A percentile compares a stretch with the other conserved stretches of the same genome.
Conservation (phyloP, 2,113 vertebrate genomes). For the Entomyzon cyanotis region DNA sequence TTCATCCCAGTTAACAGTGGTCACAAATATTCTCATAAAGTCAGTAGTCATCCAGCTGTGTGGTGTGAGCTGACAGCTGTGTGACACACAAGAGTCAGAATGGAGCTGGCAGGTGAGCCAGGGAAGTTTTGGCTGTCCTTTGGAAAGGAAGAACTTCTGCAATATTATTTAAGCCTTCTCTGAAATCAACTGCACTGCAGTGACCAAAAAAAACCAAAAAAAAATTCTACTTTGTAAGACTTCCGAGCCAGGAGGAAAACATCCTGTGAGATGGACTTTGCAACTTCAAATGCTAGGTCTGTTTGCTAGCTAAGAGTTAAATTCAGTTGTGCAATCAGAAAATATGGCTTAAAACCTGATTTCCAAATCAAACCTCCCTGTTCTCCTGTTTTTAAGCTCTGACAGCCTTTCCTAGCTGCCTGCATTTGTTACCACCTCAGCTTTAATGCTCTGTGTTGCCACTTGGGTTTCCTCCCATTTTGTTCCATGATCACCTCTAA, state of each 20-base stretch:
- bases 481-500: background rate
- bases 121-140: constrained; percentile 33
- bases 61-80: background rate
- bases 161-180: constrained; percentile 9
- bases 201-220: background rate
- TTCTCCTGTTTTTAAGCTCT: background rate
- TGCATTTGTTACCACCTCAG: background rate
- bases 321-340: constrained; percentile 30
- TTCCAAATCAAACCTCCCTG: background rate
- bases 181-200: constrained; percentile 6
- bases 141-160: constrained; percentile 28
- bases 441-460: background rate
- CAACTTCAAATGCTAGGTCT: background rate
- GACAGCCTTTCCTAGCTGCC: background rate
- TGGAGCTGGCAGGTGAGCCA: constrained; percentile 21
- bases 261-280: background rate
- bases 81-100: background rate
- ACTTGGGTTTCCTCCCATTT: background rate
- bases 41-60: background rate
- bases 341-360: background rate
- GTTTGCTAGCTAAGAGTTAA: constrained; percentile 29
- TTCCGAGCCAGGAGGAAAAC: constrained; percentile 10
- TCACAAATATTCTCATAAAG: constrained; percentile 55
- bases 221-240: background rate
- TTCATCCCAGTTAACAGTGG: constrained; percentile 39